Percentiles rank a stretch among this genome's conserved stretches.
phyloP scores from a whole-genome alignment of 2,888 invertebrate genomes.

The Biston betularia region DNA sequence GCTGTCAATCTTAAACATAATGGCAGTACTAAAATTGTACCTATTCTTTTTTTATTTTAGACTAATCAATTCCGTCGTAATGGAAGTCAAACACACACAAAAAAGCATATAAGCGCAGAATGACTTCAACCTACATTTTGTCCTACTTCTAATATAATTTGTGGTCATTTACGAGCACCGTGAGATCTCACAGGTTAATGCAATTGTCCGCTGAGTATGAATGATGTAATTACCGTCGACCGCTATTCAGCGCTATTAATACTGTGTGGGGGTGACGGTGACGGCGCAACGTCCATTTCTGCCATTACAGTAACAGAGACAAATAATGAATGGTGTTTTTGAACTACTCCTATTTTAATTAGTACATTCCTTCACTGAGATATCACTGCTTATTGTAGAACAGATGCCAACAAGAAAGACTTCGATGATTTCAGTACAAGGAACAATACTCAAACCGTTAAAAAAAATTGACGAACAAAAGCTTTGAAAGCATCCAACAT shows the following conservation, averaged over 20 bases:
- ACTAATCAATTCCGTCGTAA: too few relatives aligned
- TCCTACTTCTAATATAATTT: background rate
- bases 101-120: background rate
- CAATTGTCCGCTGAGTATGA: constrained; percentile 57
- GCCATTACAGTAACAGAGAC: constrained; percentile 37
- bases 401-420: constrained; percentile 9
- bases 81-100: too few relatives aligned
- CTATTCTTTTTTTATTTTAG: too few relatives aligned
- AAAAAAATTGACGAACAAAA: background rate
- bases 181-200: constrained; percentile 53
- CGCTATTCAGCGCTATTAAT: constrained; percentile 70
- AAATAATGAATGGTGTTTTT: constrained; percentile 7
- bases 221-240: constrained; percentile 68
- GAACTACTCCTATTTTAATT: constrained; percentile 16
- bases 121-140: background rate
- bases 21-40: background rate
- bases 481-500: background rate
- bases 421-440: background rate
- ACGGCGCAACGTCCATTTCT: constrained; percentile 49
- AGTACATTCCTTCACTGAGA: constrained; percentile 18
- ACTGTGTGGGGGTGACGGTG: constrained; percentile 43
- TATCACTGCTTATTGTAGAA: constrained; percentile 7
- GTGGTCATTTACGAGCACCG: constrained; percentile 10
- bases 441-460: background rate
- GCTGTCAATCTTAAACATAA: background rate